phyloP scores from a whole-genome alignment of 2,797 vertebrate species.

The Sebastes reedi region DNA sequence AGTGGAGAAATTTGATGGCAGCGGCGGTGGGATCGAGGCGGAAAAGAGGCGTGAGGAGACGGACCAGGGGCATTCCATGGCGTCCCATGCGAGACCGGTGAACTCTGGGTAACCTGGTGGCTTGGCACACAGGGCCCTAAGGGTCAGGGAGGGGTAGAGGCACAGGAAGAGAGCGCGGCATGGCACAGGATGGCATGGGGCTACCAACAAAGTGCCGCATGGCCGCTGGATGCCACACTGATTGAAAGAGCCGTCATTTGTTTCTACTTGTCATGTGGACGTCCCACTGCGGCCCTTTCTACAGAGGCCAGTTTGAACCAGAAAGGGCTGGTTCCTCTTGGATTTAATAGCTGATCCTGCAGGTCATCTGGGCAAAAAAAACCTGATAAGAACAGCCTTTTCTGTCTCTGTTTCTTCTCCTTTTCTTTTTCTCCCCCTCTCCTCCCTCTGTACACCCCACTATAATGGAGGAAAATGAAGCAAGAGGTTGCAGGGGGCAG shows the following conservation, averaged over 20 bases:
- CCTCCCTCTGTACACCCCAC: slow-evolving; percentile 20
- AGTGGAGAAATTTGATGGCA: slow-evolving; percentile 43
- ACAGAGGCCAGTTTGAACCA: slow-evolving; percentile 51
- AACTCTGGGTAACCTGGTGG: slow-evolving; percentile 71
- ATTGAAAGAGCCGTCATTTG: slow-evolving; percentile 14
- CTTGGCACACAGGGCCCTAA: slow-evolving; percentile 45
- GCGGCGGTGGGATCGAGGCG: neutral
- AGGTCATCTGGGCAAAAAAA: slow-evolving; percentile 38
- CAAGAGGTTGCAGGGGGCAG: slow-evolving; percentile 69
- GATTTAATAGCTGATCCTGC: slow-evolving; percentile 54
- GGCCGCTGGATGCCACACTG: slow-evolving; percentile 10
- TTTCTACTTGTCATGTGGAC: slow-evolving; percentile 14
- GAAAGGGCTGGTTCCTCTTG: slow-evolving; percentile 37
- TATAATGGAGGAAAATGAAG: slow-evolving; percentile 63
- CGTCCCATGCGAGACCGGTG: slow-evolving; percentile 60
- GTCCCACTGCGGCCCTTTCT: slow-evolving; percentile 36
- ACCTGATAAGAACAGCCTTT: slow-evolving; percentile 55
- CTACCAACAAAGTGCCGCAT: slow-evolving; percentile 32
- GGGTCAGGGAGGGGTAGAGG: slow-evolving; percentile 35
- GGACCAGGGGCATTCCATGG: slow-evolving; percentile 34
- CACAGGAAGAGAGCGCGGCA: slow-evolving; percentile 42
- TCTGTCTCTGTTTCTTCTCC: slow-evolving; percentile 33
- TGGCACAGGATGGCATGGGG: slow-evolving; percentile 48
- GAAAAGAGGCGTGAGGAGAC: neutral
- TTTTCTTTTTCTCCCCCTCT: slow-evolving; percentile 12